Conservation (phyloP, 2,113 vertebrate species). For the Pan paniscus region DNA sequence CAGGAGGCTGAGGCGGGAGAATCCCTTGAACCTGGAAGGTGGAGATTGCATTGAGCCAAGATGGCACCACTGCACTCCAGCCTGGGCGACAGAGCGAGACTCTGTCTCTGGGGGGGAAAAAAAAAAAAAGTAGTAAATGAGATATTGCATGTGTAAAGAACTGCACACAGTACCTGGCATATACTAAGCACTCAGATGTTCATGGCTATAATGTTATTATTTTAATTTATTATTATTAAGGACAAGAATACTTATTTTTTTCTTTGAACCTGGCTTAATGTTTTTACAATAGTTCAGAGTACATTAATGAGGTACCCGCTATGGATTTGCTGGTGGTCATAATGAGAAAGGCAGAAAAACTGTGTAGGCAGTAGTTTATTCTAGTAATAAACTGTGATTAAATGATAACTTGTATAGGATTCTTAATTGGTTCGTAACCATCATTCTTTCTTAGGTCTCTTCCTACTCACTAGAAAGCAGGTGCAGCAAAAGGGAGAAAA, state of each 20-base stretch:
- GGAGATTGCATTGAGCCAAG: no score
- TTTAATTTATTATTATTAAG: constrained; percentile 41
- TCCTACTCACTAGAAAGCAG: constrained; percentile 35
- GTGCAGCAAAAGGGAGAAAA: not conserved
- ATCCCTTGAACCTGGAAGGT: no score
- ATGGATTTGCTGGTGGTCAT: constrained; percentile 32
- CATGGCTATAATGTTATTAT: not conserved
- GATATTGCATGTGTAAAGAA: not conserved
- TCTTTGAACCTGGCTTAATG: not conserved
- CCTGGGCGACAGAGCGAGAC: no score
- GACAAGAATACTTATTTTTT: not conserved
- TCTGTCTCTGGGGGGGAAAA: no score
- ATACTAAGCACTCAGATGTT: not conserved
- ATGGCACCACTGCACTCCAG: no score
- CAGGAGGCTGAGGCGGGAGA: no score
- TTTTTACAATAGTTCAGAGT: not conserved
- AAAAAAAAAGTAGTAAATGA: not conserved
- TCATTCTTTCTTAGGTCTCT: constrained; percentile 23
- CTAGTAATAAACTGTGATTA: constrained; percentile 28
- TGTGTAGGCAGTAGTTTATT: constrained; percentile 8
- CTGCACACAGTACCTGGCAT: not conserved
- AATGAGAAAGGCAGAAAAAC: constrained; percentile 37
- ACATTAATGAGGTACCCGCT: not conserved
- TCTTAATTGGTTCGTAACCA: not conserved
- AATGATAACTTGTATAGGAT: not conserved